Percentiles rank a stretch among this genome's conserved stretches.
phyloP scores from a whole-genome alignment of 2,113 vertebrate genomes.

The Dinomys branickii region DNA sequence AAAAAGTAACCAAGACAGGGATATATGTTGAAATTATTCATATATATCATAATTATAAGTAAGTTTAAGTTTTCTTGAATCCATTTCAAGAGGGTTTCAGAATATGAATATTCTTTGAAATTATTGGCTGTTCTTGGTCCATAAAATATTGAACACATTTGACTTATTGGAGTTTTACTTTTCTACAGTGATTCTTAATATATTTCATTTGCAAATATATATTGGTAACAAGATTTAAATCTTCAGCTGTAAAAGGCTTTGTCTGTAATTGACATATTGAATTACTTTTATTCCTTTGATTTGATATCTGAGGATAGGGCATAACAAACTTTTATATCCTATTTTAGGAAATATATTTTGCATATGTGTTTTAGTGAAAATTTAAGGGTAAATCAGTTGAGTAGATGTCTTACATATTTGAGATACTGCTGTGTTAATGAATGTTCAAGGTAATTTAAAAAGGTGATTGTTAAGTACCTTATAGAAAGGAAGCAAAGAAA shows the following conservation, averaged over 20 bases:
- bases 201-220: background rate
- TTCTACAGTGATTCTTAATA: background rate
- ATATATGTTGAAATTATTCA: background rate
- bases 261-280: background rate
- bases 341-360: background rate
- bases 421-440: background rate
- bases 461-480: background rate
- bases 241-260: background rate
- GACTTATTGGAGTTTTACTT: background rate
- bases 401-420: background rate
- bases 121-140: background rate
- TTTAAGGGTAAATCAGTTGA: background rate
- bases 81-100: background rate
- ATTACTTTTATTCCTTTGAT: conserved; percentile 23
- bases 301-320: background rate
- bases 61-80: background rate
- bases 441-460: background rate
- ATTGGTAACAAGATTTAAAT: background rate
- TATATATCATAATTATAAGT: background rate
- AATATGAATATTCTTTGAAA: background rate
- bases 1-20: no score
- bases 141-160: background rate
- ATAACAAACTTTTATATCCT: background rate
- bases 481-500: background rate
- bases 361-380: background rate